These are phyloP conservation scores for Corvus cornix DNA, from an alignment of 2,113 vertebrate species.

Conservation along the genomic window DNA sequence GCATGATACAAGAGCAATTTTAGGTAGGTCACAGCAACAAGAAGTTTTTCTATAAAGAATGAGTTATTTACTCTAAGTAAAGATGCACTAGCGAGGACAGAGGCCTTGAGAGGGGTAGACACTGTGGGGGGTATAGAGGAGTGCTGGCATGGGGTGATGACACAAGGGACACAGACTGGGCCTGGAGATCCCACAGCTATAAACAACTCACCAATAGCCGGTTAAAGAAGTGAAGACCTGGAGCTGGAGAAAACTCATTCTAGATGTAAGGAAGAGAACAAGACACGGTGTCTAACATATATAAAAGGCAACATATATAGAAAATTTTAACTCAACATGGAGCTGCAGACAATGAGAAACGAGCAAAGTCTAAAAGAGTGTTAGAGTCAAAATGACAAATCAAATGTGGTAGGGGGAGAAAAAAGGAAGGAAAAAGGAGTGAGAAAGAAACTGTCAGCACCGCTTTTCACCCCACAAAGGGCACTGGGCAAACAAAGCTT, in stretches of 20 bases:
- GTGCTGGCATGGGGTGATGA: neutral
- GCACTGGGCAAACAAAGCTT: neutral
- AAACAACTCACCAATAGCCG: neutral
- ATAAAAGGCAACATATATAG: neutral
- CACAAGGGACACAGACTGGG: neutral
- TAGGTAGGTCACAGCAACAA: neutral
- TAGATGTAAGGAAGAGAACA: neutral
- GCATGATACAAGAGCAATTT: neutral
- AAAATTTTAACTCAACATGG: neutral
- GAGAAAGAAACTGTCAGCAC: neutral
- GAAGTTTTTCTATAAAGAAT: neutral
- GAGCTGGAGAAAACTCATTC: neutral
- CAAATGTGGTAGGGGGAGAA: rapidly evolving
- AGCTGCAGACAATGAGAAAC: neutral
- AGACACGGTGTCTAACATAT: neutral
- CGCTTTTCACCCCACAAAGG: neutral
- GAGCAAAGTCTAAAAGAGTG: neutral
- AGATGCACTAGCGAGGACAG: neutral
- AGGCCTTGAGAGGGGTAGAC: neutral
- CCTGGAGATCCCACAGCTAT: neutral
- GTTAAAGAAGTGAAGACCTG: neutral
- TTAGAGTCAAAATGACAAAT: neutral
- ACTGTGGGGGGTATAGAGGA: neutral
- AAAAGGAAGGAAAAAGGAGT: neutral
- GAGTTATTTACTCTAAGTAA: neutral